Conservation (phyloP, 2,888 invertebrate species). For the Drepanosiphum platanoidis region DNA sequence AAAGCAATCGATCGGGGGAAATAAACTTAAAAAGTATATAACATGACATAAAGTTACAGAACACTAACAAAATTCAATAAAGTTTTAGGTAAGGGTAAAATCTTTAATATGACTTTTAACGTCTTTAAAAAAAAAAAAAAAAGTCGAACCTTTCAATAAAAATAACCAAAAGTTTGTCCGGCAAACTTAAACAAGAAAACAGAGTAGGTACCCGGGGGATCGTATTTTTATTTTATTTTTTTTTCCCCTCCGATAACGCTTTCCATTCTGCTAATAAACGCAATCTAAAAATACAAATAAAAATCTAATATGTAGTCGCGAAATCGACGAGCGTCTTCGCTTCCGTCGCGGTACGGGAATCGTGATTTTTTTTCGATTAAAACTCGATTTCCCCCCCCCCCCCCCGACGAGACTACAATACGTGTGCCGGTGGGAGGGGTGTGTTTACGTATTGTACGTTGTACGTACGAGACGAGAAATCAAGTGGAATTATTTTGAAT, state of each 20-base stretch:
- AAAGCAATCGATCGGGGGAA: slow-evolving; percentile 19
- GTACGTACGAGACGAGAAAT: too few relatives aligned
- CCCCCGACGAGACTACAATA: too few relatives aligned
- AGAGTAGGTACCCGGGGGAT: slow-evolving; percentile 31
- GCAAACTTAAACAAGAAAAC: slow-evolving; percentile 52
- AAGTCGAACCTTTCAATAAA: slow-evolving; percentile 53
- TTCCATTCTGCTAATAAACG: slow-evolving; percentile 27
- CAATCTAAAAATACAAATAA: slow-evolving; percentile 16
- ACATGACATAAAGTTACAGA: slow-evolving; percentile 43
- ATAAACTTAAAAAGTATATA: slow-evolving; percentile 44
- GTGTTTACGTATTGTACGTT: too few relatives aligned
- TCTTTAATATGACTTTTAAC: slow-evolving; percentile 57
- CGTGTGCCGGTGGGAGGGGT: too few relatives aligned
- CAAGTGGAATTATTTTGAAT: too few relatives aligned
- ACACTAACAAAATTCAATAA: slow-evolving; percentile 45
- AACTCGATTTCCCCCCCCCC: too few relatives aligned
- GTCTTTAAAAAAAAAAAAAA: slow-evolving; percentile 47
- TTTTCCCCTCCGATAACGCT: slow-evolving; percentile 34
- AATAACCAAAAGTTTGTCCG: slow-evolving; percentile 44
- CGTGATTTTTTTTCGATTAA: background rate
- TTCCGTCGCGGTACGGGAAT: background rate
- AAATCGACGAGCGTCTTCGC: background rate
- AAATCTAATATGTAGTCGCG: background rate
- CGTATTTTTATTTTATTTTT: background rate
- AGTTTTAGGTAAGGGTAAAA: slow-evolving; percentile 50